These are phyloP conservation scores for Andricus grossulariae DNA, from an alignment of 1,140 invertebrate genomes.

Conservation along the genomic window DNA sequence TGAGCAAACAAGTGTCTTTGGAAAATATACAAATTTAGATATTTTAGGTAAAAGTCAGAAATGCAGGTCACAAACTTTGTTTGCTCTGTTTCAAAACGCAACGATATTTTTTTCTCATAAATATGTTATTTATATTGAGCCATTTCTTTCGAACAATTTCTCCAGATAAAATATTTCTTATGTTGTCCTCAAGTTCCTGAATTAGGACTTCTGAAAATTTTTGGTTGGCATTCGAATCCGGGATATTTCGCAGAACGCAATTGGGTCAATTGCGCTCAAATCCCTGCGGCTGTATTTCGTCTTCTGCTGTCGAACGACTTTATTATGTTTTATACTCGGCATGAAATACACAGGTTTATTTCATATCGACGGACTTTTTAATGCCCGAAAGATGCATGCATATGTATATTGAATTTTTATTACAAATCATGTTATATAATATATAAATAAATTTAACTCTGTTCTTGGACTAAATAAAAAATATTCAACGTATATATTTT, in stretches of 20 bases:
- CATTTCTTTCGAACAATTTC: not conserved
- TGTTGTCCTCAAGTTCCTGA: not conserved
- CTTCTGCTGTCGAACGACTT: constrained; percentile 2
- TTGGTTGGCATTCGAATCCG: constrained; percentile 2
- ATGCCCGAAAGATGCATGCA: too few relatives aligned
- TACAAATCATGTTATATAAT: too few relatives aligned
- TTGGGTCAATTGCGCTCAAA: constrained; percentile 24
- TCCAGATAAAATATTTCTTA: constrained; percentile 1
- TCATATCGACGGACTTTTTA: too few relatives aligned
- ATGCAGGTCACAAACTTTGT: not conserved
- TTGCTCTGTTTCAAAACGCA: too few relatives aligned
- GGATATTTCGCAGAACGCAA: constrained; percentile 8
- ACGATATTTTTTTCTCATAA: not conserved
- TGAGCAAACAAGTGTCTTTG: not conserved
- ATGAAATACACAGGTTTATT: too few relatives aligned
- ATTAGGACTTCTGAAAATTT: constrained; percentile 12
- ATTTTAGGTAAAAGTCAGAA: not conserved
- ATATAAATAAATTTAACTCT: too few relatives aligned
- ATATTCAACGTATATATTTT: too few relatives aligned
- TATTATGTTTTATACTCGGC: not conserved
- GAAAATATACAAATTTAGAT: constrained; percentile 1
- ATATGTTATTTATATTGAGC: not conserved
- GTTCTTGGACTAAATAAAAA: too few relatives aligned
- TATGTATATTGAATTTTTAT: too few relatives aligned
- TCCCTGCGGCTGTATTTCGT: constrained; percentile 4